Evolutionary conservation across 1,140 invertebrate genomes (phyloP), one percentile per base, ranked within the genome.

Genomic region (Cydia strobilella): DNA sequence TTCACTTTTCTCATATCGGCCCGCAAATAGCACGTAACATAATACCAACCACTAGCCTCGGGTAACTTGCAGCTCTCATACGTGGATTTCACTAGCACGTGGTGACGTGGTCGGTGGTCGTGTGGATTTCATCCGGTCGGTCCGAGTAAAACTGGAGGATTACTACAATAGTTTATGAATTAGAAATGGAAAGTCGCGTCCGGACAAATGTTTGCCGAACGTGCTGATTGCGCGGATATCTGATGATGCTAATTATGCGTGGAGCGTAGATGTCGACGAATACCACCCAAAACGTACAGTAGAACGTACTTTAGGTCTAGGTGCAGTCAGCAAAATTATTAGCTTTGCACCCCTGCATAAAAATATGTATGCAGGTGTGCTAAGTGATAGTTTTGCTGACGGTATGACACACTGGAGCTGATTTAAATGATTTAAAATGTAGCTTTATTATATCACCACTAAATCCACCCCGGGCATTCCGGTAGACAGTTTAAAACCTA

Each of bases 141-240:
- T 39, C 35, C 75, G 76, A 76, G 79, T 79, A 77, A 76, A 77
- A 78, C 76, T 76, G 79, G 79, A 82, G 75, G 81, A 80, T 80
- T 78, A 79, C 82, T 80, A 83, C 82, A 82, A 83, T 79, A 75
- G 51, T 76, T 74, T 77, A 77, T 77, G 77, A 75, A 79, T 75
- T 78, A 80, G 80, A 80, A 83, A 83, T 77, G 78, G 82, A 83
- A 83, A 83, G 82, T 80, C 51, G 73, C 75, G 54, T 63, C 66
- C 73, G 78, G 73, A 71, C 77, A 82, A 81, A 83, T 82, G 76
- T 83, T 83, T 80, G 76, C 75, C 39, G 80, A 80, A 83, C 82
- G 80, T 80, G 79, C 72, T 72, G 62, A 69, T 76, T 45, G 62
- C 63, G 65, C 65, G 31, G 31, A 18, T 15, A 12, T 69, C 6